Conservation (phyloP, 2,888 invertebrate genomes). For the Phragmatobia fuliginosa region DNA sequence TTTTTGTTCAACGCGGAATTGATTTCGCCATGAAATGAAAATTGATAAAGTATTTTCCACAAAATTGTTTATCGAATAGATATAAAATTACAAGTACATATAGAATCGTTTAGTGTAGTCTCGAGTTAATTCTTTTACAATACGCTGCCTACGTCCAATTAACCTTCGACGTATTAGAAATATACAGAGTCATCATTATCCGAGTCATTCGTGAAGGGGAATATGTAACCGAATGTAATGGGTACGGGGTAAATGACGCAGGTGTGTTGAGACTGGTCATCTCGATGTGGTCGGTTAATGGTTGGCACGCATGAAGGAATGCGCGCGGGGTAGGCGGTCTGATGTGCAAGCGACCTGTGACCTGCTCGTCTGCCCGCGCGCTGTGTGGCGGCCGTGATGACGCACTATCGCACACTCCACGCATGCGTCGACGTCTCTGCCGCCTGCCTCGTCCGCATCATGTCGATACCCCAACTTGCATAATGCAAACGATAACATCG, state of each 20-base stretch:
- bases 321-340: slow-evolving; percentile 73
- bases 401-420: slow-evolving; percentile 59
- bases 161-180: slow-evolving; percentile 82
- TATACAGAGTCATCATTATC: slow-evolving; percentile 79
- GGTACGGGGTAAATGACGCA: slow-evolving; percentile 8
- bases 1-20: slow-evolving; percentile 41
- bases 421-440: slow-evolving; percentile 25
- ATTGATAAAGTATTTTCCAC: slow-evolving; percentile 42
- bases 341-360: slow-evolving; percentile 75
- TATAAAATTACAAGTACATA: slow-evolving; percentile 38
- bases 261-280: slow-evolving; percentile 22
- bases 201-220: slow-evolving; percentile 66
- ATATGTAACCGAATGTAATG: slow-evolving; percentile 51
- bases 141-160: slow-evolving; percentile 81
- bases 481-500: slow-evolving; percentile 33
- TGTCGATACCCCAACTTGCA: slow-evolving; percentile 19
- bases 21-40: slow-evolving; percentile 45
- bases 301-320: slow-evolving; percentile 60
- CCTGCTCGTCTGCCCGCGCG: slow-evolving; percentile 61
- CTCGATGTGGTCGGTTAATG: slow-evolving; percentile 38
- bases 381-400: slow-evolving; percentile 58
- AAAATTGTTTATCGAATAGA: slow-evolving; percentile 55
- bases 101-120: slow-evolving; percentile 53
- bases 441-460: slow-evolving; percentile 23
- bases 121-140: slow-evolving; percentile 78